Evolutionary conservation across 23 tunicate species (phyloP).

Genomic region (Clavelina lepadiformis): DNA sequence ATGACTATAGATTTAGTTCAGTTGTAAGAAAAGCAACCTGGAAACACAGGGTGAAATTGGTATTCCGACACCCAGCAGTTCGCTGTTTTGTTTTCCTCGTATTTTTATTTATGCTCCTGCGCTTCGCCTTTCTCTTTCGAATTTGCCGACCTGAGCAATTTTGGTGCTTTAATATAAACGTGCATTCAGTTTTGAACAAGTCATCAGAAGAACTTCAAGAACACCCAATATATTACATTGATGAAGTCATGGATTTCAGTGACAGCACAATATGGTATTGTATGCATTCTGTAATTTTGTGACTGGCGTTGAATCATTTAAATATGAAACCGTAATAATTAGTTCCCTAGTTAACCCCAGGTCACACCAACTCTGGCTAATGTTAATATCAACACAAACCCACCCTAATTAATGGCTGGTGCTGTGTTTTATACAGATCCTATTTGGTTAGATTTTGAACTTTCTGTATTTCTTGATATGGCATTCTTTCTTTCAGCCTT

Average conservation of each 20-base stretch:
- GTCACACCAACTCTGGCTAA: no score
- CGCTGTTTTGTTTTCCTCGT: neutral
- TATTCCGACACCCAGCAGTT: neutral
- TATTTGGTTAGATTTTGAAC: no score
- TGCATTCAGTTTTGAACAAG: neutral
- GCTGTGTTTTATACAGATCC: no score
- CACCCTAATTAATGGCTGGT: no score
- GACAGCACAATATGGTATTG: no score
- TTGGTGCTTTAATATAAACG: slow-evolving; percentile 66
- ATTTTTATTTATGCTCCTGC: slow-evolving; percentile 4
- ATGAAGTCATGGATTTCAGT: slow-evolving; percentile 2
- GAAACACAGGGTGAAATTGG: neutral
- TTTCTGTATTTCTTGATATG: no score
- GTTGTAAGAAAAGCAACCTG: neutral
- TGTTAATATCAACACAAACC: no score
- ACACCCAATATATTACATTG: neutral
- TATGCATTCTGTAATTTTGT: no score
- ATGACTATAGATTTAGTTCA: neutral
- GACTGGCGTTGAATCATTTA: no score
- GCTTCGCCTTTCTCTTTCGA: slow-evolving; percentile 47
- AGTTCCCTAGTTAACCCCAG: no score
- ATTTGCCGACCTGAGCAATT: slow-evolving; percentile 88
- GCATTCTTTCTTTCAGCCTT: neutral
- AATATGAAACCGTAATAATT: no score
- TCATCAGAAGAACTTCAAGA: neutral